phyloP scores from a whole-genome alignment of 2,888 invertebrate genomes.

The Alloplasta piceator region DNA sequence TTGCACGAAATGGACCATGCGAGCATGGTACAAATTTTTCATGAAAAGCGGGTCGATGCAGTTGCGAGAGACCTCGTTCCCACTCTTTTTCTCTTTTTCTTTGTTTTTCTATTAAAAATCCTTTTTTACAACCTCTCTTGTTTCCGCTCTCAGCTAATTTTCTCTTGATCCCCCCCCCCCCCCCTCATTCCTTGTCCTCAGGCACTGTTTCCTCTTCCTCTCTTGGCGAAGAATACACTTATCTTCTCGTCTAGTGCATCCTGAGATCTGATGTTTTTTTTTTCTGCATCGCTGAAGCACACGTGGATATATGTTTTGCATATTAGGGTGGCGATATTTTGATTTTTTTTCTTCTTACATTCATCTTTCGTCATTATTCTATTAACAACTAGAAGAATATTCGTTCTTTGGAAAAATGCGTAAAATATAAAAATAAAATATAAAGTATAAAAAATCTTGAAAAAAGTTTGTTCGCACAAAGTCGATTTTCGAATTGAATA shows the following conservation, averaged over 20 bases:
- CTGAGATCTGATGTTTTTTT: too few species aligned
- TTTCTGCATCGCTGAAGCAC: too few species aligned
- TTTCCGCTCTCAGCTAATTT: conserved; percentile 60
- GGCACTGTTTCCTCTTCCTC: not conserved
- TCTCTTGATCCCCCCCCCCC: conserved; percentile 32
- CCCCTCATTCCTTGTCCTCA: not conserved
- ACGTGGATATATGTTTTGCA: too few species aligned
- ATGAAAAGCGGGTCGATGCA: conserved; percentile 66
- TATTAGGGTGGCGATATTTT: too few species aligned
- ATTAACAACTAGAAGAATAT: too few species aligned
- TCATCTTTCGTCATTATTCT: too few species aligned
- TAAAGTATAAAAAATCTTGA: too few species aligned
- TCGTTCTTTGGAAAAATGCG: too few species aligned
- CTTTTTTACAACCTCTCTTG: conserved; percentile 27
- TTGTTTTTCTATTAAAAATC: not conserved
- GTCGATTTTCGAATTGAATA: too few species aligned
- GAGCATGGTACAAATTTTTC: conserved; percentile 42
- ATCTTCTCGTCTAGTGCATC: not conserved
- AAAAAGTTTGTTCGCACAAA: too few species aligned
- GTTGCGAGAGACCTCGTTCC: conserved; percentile 59
- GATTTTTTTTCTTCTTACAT: too few species aligned
- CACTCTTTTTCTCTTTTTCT: conserved; percentile 43
- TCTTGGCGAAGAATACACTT: conserved; percentile 8
- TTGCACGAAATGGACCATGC: not conserved
- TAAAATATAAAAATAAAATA: too few species aligned